Evolutionary conservation across 2,797 vertebrate genomes (phyloP), one percentile per base, ranked within the genome.

Genomic region (Cottoperca gobio): DNA sequence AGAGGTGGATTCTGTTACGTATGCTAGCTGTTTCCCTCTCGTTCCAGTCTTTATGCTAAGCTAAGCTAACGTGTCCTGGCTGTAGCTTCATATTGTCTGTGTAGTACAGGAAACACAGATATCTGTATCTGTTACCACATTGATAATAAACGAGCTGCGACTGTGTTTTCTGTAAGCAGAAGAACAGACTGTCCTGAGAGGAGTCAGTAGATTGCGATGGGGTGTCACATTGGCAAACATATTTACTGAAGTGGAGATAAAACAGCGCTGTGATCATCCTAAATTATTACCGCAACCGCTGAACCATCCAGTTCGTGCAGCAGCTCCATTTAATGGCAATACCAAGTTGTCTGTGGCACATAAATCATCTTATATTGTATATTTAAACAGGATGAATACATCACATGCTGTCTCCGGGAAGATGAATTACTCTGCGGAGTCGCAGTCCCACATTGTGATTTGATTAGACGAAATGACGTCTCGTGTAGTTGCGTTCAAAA

Each of bases 211-310:
- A 46, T 4, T 11, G 13, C 17, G 3, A 21, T 28, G 11, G 13
- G 17, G 10, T 26, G 5, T 26, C 35, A 42, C 21, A 64, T 2
- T 35, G n/a, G 40, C 21, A 57, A 53, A 76, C 17, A 46, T 42
- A 23, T 21, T 60, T 59, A n/a, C n/a, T 53, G n/a, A 57, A 50
- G 49, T 19, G 8, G n/a, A 65, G 42, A n/a, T 17, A 54, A 39
- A 50, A 8, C 31, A 73, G 19, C 17, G 28, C 17, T 50, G 11
- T 61, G 37, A 66, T 49, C 37, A 43, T 19, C 53, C 46, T 49
- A 39, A 60, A 65, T 52, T 24, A 46, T 49, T 45, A 55, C 78
- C 58, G 66, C 3, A 76, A 5, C 40, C 54, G 23, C 35, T 67
- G 64, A 70, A 35, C 61, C 40, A 14, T 59, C 46, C 46, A 63